Evolutionary conservation across 1,140 invertebrate genomes (phyloP).

Genomic region (Pristionchus pacificus): DNA sequence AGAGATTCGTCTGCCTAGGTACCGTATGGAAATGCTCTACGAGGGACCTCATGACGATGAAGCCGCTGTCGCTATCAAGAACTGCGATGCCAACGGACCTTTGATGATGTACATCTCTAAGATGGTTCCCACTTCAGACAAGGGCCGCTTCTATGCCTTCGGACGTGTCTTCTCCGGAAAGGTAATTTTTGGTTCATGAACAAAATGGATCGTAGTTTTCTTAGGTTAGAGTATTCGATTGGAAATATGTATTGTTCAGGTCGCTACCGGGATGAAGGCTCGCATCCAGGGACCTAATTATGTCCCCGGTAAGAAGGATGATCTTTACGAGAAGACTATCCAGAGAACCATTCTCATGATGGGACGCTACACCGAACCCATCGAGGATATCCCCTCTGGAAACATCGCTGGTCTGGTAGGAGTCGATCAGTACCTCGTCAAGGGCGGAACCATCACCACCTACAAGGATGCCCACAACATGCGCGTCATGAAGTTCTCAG

Average conservation of each 20-base stretch:
- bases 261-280: constrained; percentile 88
- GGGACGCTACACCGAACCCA: constrained; percentile 98
- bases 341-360: constrained; percentile 99
- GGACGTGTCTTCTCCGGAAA: constrained; percentile 98
- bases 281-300: constrained; percentile 98
- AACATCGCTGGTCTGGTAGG: constrained; percentile 99
- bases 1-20: not conserved
- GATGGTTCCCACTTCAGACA: constrained; percentile 99
- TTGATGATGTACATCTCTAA: constrained; percentile 99
- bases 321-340: constrained; percentile 97
- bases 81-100: constrained; percentile 88
- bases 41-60: constrained; percentile 96
- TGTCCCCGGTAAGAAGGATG: constrained; percentile 94
- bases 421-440: constrained; percentile 98
- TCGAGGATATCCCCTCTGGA: constrained; percentile 97
- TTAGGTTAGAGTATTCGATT: too few species aligned
- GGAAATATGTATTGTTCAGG: too few species aligned
- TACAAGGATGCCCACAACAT: constrained; percentile 99
- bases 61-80: constrained; percentile 74
- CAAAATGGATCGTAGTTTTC: not conserved
- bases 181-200: constrained; percentile 18
- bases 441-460: constrained; percentile 98
- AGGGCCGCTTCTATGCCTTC: constrained; percentile 99
- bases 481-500: constrained; percentile 82
- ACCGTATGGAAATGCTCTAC: constrained; percentile 98